These are phyloP conservation scores for Papilio xuthus DNA, from an alignment of 1,140 invertebrate genomes.

Conservation along the genomic window DNA sequence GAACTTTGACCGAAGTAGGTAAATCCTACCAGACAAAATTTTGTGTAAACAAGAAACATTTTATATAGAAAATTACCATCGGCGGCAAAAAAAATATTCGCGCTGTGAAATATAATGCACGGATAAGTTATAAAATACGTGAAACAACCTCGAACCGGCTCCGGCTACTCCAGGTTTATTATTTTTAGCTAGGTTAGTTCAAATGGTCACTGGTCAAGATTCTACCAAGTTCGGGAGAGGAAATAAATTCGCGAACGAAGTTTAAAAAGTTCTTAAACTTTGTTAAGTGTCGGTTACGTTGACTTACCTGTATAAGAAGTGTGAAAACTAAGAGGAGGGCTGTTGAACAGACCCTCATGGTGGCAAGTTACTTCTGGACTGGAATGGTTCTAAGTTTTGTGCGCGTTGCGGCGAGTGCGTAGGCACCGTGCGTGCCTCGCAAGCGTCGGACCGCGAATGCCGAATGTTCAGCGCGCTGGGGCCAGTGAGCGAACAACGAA, in stretches of 20 bases:
- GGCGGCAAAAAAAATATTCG: neutral
- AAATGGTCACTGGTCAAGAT: slow-evolving; percentile 31
- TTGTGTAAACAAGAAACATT: neutral
- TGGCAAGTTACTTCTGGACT: slow-evolving; percentile 47
- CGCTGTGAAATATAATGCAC: slow-evolving; percentile 21
- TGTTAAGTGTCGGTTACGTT: slow-evolving; percentile 28
- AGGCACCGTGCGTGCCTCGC: slow-evolving; percentile 68
- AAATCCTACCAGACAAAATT: neutral
- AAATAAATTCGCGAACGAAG: slow-evolving; percentile 46
- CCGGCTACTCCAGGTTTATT: slow-evolving; percentile 29
- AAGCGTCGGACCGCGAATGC: slow-evolving; percentile 72
- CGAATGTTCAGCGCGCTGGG: slow-evolving; percentile 42
- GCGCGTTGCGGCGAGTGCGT: slow-evolving; percentile 57
- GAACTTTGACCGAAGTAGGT: neutral
- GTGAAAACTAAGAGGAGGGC: slow-evolving; percentile 59
- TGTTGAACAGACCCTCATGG: slow-evolving; percentile 63
- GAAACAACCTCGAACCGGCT: slow-evolving; percentile 21
- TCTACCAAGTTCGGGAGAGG: slow-evolving; percentile 21
- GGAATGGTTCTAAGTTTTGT: slow-evolving; percentile 62
- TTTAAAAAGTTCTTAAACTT: slow-evolving; percentile 28
- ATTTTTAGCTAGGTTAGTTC: slow-evolving; percentile 37
- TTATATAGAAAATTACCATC: neutral
- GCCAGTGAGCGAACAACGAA: neutral
- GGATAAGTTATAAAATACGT: slow-evolving; percentile 31
- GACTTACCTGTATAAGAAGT: slow-evolving; percentile 62